Percentiles rank a stretch among this genome's conserved stretches.
Evolutionary conservation across 2,888 invertebrate species (phyloP).

Genomic region (Syrphus vitripennis): DNA sequence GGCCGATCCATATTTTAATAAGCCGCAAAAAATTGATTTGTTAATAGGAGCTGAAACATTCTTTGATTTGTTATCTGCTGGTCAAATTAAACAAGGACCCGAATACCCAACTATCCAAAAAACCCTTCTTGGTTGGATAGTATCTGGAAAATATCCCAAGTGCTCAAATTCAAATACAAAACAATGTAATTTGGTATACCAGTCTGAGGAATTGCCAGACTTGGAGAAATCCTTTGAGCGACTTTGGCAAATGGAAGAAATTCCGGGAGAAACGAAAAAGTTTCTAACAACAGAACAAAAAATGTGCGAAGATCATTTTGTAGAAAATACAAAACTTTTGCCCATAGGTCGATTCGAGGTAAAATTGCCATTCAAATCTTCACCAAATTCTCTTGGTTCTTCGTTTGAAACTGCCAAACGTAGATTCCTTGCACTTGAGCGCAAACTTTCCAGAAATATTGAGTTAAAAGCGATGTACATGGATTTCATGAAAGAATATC

Average conservation of each 20-base stretch:
- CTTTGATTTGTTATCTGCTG: too few species aligned
- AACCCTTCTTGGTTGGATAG: too few species aligned
- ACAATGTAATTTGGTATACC: not conserved
- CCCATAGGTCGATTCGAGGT: not conserved
- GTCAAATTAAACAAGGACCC: too few species aligned
- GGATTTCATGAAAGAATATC: constrained; percentile 62
- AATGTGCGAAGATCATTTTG: not conserved
- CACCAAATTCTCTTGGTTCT: not conserved
- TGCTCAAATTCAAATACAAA: not conserved
- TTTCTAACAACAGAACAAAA: not conserved
- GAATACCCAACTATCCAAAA: too few species aligned
- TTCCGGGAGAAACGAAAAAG: not conserved
- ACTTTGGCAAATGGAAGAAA: not conserved
- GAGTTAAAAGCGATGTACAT: constrained; percentile 44
- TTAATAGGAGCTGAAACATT: too few species aligned
- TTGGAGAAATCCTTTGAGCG: not conserved
- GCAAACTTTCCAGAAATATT: constrained; percentile 13
- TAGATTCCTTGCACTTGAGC: too few species aligned
- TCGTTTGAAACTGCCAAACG: not conserved
- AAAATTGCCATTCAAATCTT: not conserved
- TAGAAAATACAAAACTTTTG: not conserved
- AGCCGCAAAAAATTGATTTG: too few species aligned
- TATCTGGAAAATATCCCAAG: too few species aligned
- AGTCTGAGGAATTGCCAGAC: not conserved
- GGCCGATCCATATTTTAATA: too few species aligned